Evolutionary conservation across 1,140 invertebrate species (phyloP), one percentile per base, ranked within the genome.

Genomic region (Leptinotarsa undecemlineata): DNA sequence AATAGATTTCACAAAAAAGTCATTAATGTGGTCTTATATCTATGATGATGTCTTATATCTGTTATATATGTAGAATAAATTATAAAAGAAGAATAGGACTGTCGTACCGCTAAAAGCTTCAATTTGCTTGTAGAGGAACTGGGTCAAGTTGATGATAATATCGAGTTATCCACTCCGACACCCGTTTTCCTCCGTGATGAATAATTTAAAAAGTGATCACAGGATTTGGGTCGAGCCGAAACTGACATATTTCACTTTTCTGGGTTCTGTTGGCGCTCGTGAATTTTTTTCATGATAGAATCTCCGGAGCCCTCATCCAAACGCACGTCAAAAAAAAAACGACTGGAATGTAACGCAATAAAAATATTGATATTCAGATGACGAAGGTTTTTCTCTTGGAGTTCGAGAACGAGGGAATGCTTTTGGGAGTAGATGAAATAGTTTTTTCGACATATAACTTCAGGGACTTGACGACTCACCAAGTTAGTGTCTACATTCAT

Each of bases 321-420:
- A 19, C 2, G 15, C 17, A 6, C 51, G 51, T 57, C 51, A n/a
- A 57, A 57, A n/a, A 57, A 57, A 57, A 57, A 5, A 57, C 51
- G 51, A 57, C 51, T 57, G 51, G 51, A 5, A 15, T 57, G n/a
- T 57, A 57, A 57, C n/a, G 51, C 51, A 57, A 57, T 57, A 57
- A 57, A 57, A 57, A 57, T 15, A 8, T 15, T 4, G 51, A 57
- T 42, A 57, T 57, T 57, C n/a, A 19, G 51, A 57, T 57, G 33
- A 11, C 8, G 33, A 42, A 8, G 33, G 33, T 42, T 42, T 42
- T 42, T 42, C 33, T 42, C 33, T 42, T 42, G 33, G n/a, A 57
- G 51, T 17, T 57, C 15, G 51, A 8, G 14, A 57, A 14, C 1
- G 51, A 57, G 17, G 51, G 51, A 57, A 17, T 19, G 15, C 51